Conservation (phyloP, 2,797 vertebrate species). For the Meda fulgida region DNA sequence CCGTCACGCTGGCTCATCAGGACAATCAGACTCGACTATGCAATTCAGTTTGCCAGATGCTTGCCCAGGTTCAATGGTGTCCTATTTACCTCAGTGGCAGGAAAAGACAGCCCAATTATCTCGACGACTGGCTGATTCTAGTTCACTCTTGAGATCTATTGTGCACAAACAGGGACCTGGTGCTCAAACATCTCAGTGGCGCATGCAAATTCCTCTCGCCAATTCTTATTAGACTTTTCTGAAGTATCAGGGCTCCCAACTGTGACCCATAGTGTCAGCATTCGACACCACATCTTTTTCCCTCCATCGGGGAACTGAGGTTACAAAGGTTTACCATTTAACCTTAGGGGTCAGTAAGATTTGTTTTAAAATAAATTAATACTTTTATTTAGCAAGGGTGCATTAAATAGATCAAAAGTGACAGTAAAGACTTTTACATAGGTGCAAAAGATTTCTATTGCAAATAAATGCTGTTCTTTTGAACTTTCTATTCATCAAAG, state of each 20-base stretch:
- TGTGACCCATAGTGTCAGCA: not conserved
- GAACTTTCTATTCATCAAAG: not conserved
- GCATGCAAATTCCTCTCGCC: not conserved
- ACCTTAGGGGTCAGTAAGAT: not conserved
- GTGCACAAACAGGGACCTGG: not conserved
- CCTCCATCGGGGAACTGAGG: not conserved
- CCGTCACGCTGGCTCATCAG: not conserved
- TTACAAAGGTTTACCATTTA: not conserved
- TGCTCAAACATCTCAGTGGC: not conserved
- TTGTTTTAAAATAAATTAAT: not conserved
- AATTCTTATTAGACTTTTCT: not conserved
- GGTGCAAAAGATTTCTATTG: not conserved
- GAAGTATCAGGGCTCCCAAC: not conserved
- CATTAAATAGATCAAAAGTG: not conserved
- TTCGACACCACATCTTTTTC: not conserved
- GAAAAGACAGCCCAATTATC: not conserved
- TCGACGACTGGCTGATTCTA: not conserved
- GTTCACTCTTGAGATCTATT: not conserved
- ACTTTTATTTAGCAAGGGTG: not conserved
- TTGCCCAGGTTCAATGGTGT: not conserved
- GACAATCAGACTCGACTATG: not conserved
- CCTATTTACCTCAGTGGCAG: not conserved
- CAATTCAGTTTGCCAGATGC: not conserved
- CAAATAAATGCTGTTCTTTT: not conserved
- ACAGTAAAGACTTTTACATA: not conserved